These are phyloP conservation scores for Gobio occitaniae DNA, from an alignment of 2,797 vertebrate genomes.

Conservation along the genomic window DNA sequence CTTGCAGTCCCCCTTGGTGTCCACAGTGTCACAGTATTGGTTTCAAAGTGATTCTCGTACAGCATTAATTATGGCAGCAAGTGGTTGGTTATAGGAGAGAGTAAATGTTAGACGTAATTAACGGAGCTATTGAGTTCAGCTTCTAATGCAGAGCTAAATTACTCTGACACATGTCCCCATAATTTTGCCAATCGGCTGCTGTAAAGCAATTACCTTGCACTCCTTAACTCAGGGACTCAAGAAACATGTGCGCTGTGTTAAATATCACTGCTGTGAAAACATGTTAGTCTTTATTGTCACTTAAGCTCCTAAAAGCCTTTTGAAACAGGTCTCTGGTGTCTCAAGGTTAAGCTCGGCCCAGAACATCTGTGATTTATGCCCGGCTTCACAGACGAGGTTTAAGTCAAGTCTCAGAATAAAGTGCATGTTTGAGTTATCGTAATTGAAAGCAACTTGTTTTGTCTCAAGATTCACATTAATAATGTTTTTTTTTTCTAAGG, in stretches of 20 bases:
- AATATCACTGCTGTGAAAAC: conserved; percentile 50
- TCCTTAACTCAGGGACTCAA: conserved; percentile 15
- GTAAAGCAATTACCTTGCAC: conserved; percentile 50
- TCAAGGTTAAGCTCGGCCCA: conserved; percentile 7
- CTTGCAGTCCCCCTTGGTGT: background rate
- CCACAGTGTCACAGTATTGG: background rate
- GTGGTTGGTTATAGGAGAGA: conserved; percentile 42
- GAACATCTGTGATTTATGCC: conserved; percentile 18
- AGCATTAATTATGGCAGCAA: conserved; percentile 34
- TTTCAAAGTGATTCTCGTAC: background rate
- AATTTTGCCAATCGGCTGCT: conserved; percentile 49
- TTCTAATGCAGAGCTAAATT: conserved; percentile 34
- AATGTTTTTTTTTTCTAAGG: background rate
- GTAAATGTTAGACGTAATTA: conserved; percentile 44
- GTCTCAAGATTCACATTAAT: background rate
- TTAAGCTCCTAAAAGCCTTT: conserved; percentile 46
- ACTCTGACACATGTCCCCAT: conserved; percentile 44
- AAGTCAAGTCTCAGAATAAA: too few species aligned
- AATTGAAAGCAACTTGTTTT: background rate
- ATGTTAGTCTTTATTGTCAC: conserved; percentile 52
- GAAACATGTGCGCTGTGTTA: conserved; percentile 57
- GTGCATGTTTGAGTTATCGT: background rate
- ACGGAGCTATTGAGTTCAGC: conserved; percentile 43
- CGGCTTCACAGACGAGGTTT: background rate
- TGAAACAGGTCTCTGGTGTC: conserved; percentile 41